Evolutionary conservation across 2,888 invertebrate species (phyloP), one percentile per base, ranked within the genome.

Genomic region (Pterostichus madidus): DNA sequence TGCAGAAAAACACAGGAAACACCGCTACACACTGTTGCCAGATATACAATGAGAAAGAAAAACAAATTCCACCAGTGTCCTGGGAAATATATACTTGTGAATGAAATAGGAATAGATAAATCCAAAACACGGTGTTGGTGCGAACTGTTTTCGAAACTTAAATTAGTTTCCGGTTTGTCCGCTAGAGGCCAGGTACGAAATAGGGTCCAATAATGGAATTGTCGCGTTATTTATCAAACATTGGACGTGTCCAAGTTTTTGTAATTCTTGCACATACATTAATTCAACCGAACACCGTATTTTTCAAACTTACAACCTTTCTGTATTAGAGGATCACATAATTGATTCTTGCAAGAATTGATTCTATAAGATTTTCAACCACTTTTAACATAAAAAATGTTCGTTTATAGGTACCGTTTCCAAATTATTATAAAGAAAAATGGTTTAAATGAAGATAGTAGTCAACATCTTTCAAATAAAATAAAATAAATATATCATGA

Each of bases 81-180:
- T 56, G 82, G 82, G 82, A 82, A 82, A 82, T 82, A 82, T 82
- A 75, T 82, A 82, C 75, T 82, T 82, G 82, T 82, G 76, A 82
- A 82, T 76, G 82, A 76, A 82, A 82, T 82, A 82, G 76, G 76
- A 82, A 82, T 82, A 82, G 82, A 82, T 82, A 82, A 82, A 82
- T 82, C 82, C 82, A 75, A 82, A 82, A 76, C 75, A 75, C 61
- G 76, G 82, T 32, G 44, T 59, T 31, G 82, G 68, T 71, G 44
- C 49, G 49, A 82, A 82, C 59, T 82, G 76, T 76, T 82, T 82
- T 82, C 82, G 82, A 82, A 82, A 82, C 82, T 82, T 82, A 82
- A 82, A 82, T 82, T 82, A 82, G 82, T 82, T 82, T 82, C 82
- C 15, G 61, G 82, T 49, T 59, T 32, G 75, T 76, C 75, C 82